A percentile compares a stretch with the other conserved stretches of the same genome.
phyloP scores from a whole-genome alignment of 2,797 vertebrate species.

The Urosaurus nigricauda region DNA sequence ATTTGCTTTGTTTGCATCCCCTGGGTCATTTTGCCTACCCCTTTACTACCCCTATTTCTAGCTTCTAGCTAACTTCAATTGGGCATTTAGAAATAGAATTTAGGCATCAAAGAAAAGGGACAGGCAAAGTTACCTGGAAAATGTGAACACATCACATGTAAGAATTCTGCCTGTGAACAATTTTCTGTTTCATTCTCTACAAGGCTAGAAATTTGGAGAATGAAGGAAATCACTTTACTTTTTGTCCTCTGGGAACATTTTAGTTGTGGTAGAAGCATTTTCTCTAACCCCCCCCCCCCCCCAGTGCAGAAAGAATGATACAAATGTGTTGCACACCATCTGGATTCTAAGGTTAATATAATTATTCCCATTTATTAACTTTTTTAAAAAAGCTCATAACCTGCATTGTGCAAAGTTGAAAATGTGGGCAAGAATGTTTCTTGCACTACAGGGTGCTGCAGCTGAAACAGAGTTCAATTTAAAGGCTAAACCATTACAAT shows the following conservation, averaged over 20 bases:
- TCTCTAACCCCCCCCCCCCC: background rate
- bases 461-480: conserved; percentile 45
- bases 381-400: conserved; percentile 21
- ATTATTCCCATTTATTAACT: conserved; percentile 43
- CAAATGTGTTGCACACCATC: conserved; percentile 19
- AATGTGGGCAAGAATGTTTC: background rate
- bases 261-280: conserved; percentile 14
- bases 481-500: conserved; percentile 32
- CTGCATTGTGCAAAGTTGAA: conserved; percentile 35
- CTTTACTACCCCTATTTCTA: background rate
- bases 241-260: background rate
- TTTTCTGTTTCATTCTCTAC: no score
- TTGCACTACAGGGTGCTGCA: conserved; percentile 7
- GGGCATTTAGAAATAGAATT: no score
- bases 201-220: no score
- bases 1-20: no score
- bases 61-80: no score
- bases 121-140: no score
- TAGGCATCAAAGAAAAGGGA: no score
- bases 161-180: no score
- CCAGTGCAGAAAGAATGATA: background rate
- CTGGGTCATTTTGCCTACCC: no score
- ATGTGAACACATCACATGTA: no score
- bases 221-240: background rate
- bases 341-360: conserved; percentile 26